Evolutionary conservation across 2,113 vertebrate species (phyloP).

Genomic region (Deroptyus accipitrinus): DNA sequence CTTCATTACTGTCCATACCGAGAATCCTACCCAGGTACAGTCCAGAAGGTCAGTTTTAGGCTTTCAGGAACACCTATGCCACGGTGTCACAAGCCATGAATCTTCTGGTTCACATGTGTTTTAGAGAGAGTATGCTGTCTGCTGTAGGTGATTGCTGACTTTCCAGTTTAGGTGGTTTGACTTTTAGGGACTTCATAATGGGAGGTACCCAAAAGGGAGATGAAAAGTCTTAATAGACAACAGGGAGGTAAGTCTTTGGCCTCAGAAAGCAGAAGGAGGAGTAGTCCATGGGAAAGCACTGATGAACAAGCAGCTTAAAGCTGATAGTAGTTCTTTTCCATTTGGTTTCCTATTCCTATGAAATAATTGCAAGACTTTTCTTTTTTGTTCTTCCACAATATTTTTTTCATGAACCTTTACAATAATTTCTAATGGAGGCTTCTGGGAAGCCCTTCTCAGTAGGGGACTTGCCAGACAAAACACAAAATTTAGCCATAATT

Average conservation of each 20-base stretch:
- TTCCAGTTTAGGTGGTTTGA: background rate
- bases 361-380: background rate
- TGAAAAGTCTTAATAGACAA: background rate
- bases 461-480: background rate
- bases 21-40: background rate
- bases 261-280: background rate
- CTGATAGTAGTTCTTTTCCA: background rate
- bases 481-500: background rate
- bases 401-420: background rate
- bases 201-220: background rate
- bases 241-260: background rate
- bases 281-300: background rate
- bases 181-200: background rate
- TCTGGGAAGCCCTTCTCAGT: background rate
- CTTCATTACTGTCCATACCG: background rate
- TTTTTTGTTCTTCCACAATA: background rate
- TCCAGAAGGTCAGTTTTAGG: background rate
- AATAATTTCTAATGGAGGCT: background rate
- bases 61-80: background rate
- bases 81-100: background rate
- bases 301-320: background rate
- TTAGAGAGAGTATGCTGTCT: background rate
- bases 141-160: background rate
- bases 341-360: background rate
- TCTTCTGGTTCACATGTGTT: background rate